Evolutionary conservation across 2,888 invertebrate species (phyloP).

Genomic region (Spisula subtruncata): DNA sequence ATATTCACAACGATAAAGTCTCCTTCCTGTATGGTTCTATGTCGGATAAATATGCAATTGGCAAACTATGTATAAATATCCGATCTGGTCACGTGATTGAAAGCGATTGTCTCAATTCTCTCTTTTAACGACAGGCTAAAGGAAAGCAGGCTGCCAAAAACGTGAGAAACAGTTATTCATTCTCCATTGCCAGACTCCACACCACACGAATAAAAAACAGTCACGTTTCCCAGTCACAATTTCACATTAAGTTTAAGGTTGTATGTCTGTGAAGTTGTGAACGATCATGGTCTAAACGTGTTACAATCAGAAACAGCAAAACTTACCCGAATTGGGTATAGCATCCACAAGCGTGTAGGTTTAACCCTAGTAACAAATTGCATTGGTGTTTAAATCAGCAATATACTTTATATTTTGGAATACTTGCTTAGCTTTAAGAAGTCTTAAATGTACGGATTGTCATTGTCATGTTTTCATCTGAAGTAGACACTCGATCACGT

Average conservation of each 20-base stretch:
- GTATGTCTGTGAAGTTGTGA: slow-evolving; percentile 43
- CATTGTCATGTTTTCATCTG: no score
- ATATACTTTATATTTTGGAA: no score
- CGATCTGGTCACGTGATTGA: slow-evolving; percentile 26
- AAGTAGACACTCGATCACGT: no score
- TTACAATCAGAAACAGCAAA: no score
- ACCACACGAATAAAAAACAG: slow-evolving; percentile 44
- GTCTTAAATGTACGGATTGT: no score
- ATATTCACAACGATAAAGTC: no score
- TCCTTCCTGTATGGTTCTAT: not conserved
- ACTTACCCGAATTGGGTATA: no score
- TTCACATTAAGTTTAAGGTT: slow-evolving; percentile 22
- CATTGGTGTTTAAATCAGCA: no score
- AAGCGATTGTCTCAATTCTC: not conserved
- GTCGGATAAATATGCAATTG: slow-evolving; percentile 42
- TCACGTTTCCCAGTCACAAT: slow-evolving; percentile 27
- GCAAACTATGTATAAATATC: slow-evolving; percentile 38
- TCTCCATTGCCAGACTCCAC: not conserved
- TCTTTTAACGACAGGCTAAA: slow-evolving; percentile 38
- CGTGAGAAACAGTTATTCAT: not conserved
- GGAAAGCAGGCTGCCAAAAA: slow-evolving; percentile 14
- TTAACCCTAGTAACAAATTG: no score
- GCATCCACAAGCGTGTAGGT: no score
- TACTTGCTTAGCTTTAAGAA: no score
- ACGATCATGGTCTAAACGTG: no score